Conservation (phyloP, 1,140 invertebrate species). For the Aphelinus atriplicis region DNA sequence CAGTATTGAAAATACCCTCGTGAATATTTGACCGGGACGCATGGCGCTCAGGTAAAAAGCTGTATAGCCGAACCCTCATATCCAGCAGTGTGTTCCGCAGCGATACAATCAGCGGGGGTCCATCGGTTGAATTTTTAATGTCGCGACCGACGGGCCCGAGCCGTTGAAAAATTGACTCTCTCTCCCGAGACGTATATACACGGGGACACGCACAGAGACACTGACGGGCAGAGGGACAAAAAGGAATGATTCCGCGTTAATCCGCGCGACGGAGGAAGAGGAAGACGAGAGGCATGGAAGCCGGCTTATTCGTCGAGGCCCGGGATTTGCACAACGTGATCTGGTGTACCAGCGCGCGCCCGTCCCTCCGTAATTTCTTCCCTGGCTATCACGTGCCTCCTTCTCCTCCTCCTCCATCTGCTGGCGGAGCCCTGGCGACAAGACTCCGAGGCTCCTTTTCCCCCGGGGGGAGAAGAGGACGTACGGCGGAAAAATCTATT, state of each 20-base stretch:
- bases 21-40: too few relatives aligned
- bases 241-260: conserved; percentile 20
- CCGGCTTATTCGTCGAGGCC: conserved; percentile 31
- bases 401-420: conserved; percentile 24
- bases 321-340: conserved; percentile 38
- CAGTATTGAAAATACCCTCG: too few relatives aligned
- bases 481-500: conserved; percentile 21
- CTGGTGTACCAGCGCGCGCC: conserved; percentile 23
- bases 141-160: too few relatives aligned
- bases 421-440: neutral
- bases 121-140: too few relatives aligned
- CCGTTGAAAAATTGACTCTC: too few relatives aligned
- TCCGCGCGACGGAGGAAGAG: conserved; percentile 13
- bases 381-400: neutral
- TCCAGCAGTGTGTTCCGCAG: too few relatives aligned
- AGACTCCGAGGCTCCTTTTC: conserved; percentile 38
- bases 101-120: too few relatives aligned
- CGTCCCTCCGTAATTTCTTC: conserved; percentile 32
- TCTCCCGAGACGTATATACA: too few relatives aligned
- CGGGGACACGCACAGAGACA: neutral
- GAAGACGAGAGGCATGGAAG: neutral
- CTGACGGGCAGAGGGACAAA: neutral
- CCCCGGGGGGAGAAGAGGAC: neutral
- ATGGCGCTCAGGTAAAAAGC: too few relatives aligned
- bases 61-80: too few relatives aligned